These are phyloP conservation scores for Heliconius himera DNA, from an alignment of 1,140 invertebrate genomes.

Conservation along the genomic window DNA sequence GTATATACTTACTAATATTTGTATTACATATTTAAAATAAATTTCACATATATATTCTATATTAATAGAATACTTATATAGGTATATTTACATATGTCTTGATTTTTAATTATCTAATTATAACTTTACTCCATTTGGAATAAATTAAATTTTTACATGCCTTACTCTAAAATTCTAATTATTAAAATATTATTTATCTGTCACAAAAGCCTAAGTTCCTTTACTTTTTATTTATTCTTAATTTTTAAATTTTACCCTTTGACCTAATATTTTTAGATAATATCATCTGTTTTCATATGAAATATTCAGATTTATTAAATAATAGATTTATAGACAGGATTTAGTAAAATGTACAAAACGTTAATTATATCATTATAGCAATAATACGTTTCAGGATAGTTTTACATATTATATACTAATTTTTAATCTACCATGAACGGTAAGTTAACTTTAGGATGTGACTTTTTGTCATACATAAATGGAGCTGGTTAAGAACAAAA, in stretches of 20 bases:
- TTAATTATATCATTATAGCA: neutral
- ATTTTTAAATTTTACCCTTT: neutral
- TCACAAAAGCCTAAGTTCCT: neutral
- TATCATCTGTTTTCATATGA: neutral
- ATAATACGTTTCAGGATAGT: neutral
- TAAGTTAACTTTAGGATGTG: neutral
- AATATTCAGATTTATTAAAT: neutral
- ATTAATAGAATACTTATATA: no score
- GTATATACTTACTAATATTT: neutral
- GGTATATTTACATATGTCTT: neutral
- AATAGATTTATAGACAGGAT: neutral
- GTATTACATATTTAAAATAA: neutral
- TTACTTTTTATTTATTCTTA: neutral
- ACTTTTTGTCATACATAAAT: neutral
- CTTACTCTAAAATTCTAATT: neutral
- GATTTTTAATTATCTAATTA: neutral
- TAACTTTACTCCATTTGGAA: neutral
- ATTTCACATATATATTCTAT: neutral
- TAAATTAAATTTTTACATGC: neutral
- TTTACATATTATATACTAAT: neutral
- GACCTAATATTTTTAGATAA: neutral
- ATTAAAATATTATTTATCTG: neutral
- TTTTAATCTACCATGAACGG: neutral
- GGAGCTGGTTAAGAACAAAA: neutral
- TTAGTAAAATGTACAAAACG: constrained; percentile 1